phyloP scores from a whole-genome alignment of 2,888 invertebrate species.

The Thymelicus lineola region DNA sequence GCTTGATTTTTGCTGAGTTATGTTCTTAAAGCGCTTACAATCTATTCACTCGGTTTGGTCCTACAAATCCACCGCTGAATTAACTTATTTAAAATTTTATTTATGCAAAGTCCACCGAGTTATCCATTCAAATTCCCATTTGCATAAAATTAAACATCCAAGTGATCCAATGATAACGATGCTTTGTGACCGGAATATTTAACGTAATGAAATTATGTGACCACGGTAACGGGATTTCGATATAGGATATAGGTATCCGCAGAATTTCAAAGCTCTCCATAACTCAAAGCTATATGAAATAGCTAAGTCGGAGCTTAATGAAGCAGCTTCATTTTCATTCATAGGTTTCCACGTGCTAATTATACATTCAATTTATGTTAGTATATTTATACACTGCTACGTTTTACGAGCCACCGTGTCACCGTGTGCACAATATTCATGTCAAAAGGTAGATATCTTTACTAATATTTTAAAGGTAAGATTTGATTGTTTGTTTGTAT shows the following conservation, averaged over 20 bases:
- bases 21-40: not conserved
- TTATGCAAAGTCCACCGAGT: constrained; percentile 7
- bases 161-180: constrained; percentile 3
- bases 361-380: not conserved
- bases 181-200: constrained; percentile 20
- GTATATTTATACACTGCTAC: too few relatives aligned
- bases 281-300: not conserved
- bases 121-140: constrained; percentile 20
- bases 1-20: constrained; percentile 3
- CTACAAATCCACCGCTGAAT: not conserved
- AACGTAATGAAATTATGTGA: constrained; percentile 26
- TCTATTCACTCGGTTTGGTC: not conserved
- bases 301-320: not conserved
- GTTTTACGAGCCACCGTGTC: too few relatives aligned
- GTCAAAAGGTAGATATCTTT: not conserved
- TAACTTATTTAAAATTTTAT: constrained; percentile 7
- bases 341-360: not conserved
- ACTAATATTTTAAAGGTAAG: not conserved
- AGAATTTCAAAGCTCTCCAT: not conserved
- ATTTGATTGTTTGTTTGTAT: too few relatives aligned
- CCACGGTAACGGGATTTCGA: constrained; percentile 15
- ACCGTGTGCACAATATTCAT: too few relatives aligned
- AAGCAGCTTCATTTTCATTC: not conserved
- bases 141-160: constrained; percentile 26
- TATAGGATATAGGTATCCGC: not conserved